phyloP scores from a whole-genome alignment of 2,113 vertebrate species.

The Apaloderma vittatum region DNA sequence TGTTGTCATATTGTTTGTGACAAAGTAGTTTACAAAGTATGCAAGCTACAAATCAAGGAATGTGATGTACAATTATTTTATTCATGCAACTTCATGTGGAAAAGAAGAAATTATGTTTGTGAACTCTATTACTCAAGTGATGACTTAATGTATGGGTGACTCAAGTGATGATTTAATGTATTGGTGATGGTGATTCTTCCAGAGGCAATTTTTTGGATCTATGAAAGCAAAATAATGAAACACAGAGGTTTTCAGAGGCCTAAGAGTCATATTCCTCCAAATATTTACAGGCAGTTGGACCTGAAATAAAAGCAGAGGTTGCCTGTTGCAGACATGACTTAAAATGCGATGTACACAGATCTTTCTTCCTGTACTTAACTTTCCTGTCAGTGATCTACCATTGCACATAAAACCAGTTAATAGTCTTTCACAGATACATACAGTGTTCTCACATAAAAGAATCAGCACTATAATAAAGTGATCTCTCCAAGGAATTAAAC shows the following conservation, averaged over 20 bases:
- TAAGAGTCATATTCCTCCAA: background rate
- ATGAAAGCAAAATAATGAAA: slow-evolving; percentile 46
- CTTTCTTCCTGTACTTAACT: slow-evolving; percentile 60
- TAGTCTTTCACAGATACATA: slow-evolving; percentile 28
- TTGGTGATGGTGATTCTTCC: slow-evolving; percentile 39
- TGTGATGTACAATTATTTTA: slow-evolving; percentile 58
- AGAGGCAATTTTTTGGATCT: slow-evolving; percentile 52
- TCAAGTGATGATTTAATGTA: slow-evolving; percentile 65
- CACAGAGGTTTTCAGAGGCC: background rate
- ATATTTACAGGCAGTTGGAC: background rate
- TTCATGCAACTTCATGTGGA: slow-evolving; percentile 32
- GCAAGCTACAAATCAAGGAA: slow-evolving; percentile 61
- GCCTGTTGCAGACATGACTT: background rate
- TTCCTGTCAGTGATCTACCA: slow-evolving; percentile 59
- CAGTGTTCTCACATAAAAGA: background rate
- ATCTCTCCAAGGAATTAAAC: slow-evolving; percentile 36
- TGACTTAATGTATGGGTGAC: slow-evolving; percentile 58
- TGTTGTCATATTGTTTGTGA: slow-evolving; percentile 44
- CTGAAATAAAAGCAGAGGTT: slow-evolving; percentile 10
- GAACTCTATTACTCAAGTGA: slow-evolving; percentile 73
- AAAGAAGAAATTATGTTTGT: slow-evolving; percentile 70
- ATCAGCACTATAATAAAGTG: slow-evolving; percentile 1
- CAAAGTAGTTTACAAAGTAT: slow-evolving; percentile 58
- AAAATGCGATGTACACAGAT: background rate
- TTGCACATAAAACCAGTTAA: slow-evolving; percentile 48